phyloP scores from a whole-genome alignment of 2,888 invertebrate genomes.

The Lamellibrachia columna region DNA sequence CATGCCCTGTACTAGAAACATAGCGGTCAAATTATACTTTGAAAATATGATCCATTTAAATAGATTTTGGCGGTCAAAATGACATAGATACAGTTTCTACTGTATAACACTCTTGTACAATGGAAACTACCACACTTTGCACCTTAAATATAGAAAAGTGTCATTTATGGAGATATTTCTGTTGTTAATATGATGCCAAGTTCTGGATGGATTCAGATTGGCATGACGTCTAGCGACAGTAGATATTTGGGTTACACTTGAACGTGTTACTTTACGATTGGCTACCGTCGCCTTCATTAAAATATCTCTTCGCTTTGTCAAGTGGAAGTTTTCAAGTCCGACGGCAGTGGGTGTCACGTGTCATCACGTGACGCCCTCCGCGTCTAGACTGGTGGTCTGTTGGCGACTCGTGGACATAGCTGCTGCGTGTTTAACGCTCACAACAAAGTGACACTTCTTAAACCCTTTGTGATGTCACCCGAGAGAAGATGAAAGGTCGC shows the following conservation, averaged over 20 bases:
- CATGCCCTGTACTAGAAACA: not conserved
- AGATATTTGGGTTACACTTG: not conserved
- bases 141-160: not conserved
- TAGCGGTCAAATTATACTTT: not conserved
- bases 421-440: not conserved
- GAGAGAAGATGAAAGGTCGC: not conserved
- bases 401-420: not conserved
- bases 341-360: conserved; percentile 1
- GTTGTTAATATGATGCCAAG: not conserved
- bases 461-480: not conserved
- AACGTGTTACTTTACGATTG: not conserved
- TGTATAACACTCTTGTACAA: not conserved
- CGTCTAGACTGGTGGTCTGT: conserved; percentile 12
- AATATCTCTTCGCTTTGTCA: not conserved
- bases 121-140: not conserved
- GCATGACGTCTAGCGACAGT: not conserved
- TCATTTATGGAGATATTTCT: not conserved
- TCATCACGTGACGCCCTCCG: not conserved
- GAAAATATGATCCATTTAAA: not conserved
- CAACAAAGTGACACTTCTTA: conserved; percentile 16
- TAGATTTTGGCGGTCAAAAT: not conserved
- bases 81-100: not conserved
- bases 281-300: not conserved
- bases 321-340: not conserved
- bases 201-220: not conserved